Conservation (phyloP, 23 tunicate genomes). For the Ciona savignyi region DNA sequence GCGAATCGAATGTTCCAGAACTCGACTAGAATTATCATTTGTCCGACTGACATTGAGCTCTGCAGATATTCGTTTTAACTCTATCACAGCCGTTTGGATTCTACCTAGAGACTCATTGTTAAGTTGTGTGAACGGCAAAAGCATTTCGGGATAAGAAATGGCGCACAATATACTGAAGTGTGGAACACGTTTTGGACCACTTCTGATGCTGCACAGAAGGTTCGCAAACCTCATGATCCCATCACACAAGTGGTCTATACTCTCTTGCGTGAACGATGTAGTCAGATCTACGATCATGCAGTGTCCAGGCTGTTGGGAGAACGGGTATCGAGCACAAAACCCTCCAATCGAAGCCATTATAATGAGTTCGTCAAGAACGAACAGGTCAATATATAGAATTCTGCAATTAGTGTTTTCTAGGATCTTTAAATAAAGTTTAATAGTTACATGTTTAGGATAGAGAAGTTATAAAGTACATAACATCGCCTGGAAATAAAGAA, state of each 20-base stretch:
- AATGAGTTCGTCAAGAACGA: neutral
- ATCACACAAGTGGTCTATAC: constrained; percentile 2
- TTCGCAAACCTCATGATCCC: constrained; percentile 39
- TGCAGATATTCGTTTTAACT: constrained; percentile 6
- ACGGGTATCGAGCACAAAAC: constrained; percentile 34
- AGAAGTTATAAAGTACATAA: too few species aligned
- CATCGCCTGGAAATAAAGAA: too few species aligned
- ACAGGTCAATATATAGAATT: too few species aligned
- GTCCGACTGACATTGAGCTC: constrained; percentile 3
- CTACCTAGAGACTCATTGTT: constrained; percentile 21
- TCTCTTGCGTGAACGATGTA: constrained; percentile 10
- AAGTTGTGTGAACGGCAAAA: constrained; percentile 45
- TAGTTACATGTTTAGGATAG: too few species aligned
- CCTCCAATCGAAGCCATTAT: neutral
- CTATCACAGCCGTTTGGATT: constrained; percentile 21
- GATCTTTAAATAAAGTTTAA: neutral
- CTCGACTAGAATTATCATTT: constrained; percentile 1
- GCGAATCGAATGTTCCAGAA: constrained; percentile 27
- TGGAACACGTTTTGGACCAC: constrained; percentile 56
- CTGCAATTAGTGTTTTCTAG: too few species aligned
- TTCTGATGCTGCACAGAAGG: constrained; percentile 42
- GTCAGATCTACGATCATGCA: constrained; percentile 56
- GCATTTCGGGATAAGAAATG: constrained; percentile 42
- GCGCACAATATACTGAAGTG: constrained; percentile 39
- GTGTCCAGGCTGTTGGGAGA: constrained; percentile 68